Conservation (phyloP, 2,113 vertebrate genomes). For the Otus sunia region DNA sequence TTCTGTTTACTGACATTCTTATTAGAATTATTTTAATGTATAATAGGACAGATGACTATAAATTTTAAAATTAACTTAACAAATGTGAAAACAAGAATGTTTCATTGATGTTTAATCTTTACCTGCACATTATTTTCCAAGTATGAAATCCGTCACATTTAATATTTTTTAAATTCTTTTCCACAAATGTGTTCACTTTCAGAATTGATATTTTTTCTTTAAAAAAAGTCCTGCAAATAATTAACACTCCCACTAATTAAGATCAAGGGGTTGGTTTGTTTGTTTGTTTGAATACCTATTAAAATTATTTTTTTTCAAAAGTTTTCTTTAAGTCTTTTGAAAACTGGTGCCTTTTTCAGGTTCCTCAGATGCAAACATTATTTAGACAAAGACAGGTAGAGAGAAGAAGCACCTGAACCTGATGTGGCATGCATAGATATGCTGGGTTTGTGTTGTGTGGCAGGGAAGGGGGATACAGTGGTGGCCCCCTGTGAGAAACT, state of each 20-base stretch:
- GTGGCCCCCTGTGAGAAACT: too few species aligned
- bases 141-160: neutral
- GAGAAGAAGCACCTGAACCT: neutral
- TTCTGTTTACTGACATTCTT: neutral
- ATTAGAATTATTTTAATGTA: neutral
- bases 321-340: neutral
- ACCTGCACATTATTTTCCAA: neutral
- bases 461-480: too few species aligned
- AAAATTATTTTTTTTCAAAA: neutral
- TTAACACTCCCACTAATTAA: neutral
- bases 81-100: neutral
- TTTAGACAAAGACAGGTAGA: neutral
- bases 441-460: too few species aligned
- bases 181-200: neutral
- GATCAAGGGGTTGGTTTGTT: neutral
- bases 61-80: neutral
- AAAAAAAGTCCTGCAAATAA: neutral
- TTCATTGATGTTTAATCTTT: neutral
- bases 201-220: neutral
- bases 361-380: neutral
- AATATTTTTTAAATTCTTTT: neutral
- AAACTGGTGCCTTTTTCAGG: neutral
- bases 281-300: neutral
- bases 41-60: neutral
- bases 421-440: neutral